Evolutionary conservation across 1,140 invertebrate species (phyloP), one percentile per base, ranked within the genome.

Genomic region (Drosophila ercepeae): DNA sequence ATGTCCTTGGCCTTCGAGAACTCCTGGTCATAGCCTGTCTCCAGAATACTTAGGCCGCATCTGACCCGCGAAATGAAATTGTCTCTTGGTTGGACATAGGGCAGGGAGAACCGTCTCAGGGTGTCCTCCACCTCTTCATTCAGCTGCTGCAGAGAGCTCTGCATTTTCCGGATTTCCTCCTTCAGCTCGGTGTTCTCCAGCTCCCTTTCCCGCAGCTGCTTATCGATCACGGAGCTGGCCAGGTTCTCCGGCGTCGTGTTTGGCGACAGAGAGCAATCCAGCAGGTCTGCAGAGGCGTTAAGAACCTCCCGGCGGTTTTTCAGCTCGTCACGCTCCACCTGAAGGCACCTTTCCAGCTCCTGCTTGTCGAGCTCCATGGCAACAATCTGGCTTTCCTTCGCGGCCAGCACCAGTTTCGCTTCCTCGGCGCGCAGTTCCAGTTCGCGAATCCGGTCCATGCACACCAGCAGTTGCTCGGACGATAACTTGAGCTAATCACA

Each of bases 151-250:
- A 64, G 29, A 1, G 16, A 9, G 1, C 8, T 4, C 13, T 18
- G n/a, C 25, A 49, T 27, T 4, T 3, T 49, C 0, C 1, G 11
- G 4, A 88, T 46, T 46, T 75, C 45, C n/a, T 74, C 54, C 8
- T 51, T 65, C 16, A 91, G 21, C 39, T 58, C 16, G 1, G 48
- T n/a, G 42, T 90, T 91, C 72, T 91, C 88, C 4, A 61, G 70
- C 46, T 91, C 83, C 41, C 88, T 89, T 34, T 91, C 90, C 3
- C 84, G 77, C 41, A 91, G 50, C 19, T 90, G 86, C 2, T 90
- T 77, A 42, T 91, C 90, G 8, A 91, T 53, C 1, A 91, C 89
- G 0, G 79, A 79, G 41, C 52, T 58, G 7, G 63, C 90, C 11
- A 91, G 49, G 64, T 86, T 91, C 53, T 91, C 90, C 0, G 88